Conservation (phyloP, 2,797 vertebrate species). For the Malurus leucopterus region DNA sequence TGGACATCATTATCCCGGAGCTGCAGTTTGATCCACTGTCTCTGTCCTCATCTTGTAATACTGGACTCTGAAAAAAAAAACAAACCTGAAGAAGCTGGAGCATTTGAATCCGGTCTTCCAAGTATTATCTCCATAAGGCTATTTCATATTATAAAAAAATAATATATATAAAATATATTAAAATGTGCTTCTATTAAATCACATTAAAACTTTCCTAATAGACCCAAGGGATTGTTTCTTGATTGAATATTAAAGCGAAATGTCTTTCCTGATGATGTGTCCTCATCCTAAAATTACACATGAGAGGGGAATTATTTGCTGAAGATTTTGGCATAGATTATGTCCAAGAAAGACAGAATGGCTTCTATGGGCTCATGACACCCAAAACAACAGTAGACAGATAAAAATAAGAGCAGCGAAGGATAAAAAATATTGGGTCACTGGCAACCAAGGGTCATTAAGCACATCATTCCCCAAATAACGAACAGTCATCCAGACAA, state of each 20-base stretch:
- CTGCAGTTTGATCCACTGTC: background rate
- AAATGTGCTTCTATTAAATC: background rate
- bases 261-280: background rate
- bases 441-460: background rate
- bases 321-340: background rate
- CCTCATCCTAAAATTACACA: background rate
- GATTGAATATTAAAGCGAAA: background rate
- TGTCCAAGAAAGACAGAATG: background rate
- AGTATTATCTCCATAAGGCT: background rate
- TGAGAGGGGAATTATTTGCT: background rate
- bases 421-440: background rate
- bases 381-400: background rate
- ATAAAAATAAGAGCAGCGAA: background rate
- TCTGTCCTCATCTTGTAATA: background rate
- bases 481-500: background rate
- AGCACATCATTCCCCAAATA: background rate
- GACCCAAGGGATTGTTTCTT: background rate
- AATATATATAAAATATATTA: background rate
- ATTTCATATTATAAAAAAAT: background rate
- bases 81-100: accelerated
- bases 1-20: background rate
- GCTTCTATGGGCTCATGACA: background rate
- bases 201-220: background rate
- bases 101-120: background rate
- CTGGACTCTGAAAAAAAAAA: background rate